These are phyloP conservation scores for Brachionus angularis DNA, from an alignment of 1,140 invertebrate genomes.

Conservation along the genomic window DNA sequence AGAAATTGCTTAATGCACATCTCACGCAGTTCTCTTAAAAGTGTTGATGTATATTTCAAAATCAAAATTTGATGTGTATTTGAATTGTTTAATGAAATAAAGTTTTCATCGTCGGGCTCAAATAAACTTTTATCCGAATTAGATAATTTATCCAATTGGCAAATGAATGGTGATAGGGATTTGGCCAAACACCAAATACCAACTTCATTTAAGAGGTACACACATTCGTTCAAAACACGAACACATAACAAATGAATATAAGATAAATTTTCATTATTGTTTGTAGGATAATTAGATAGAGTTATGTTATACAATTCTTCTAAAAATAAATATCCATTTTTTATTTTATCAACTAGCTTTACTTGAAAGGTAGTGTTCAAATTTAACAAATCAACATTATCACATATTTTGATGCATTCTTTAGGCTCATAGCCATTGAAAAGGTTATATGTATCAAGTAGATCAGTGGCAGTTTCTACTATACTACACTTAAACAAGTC, in stretches of 20 bases:
- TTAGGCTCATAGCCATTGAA: constrained; percentile 16
- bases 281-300: not conserved
- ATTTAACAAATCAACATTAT: not conserved
- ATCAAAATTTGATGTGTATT: not conserved
- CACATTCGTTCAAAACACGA: constrained; percentile 39
- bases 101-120: not conserved
- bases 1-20: constrained; percentile 68
- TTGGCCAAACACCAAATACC: constrained; percentile 37
- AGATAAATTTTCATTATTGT: not conserved
- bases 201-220: constrained; percentile 14
- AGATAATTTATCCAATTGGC: constrained; percentile 26
- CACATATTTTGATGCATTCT: constrained; percentile 8
- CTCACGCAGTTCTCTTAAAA: constrained; percentile 49
- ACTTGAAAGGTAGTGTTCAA: not conserved
- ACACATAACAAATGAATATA: constrained; percentile 22
- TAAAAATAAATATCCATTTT: constrained; percentile 7
- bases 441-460: constrained; percentile 10
- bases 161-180: constrained; percentile 28
- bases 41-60: constrained; percentile 5
- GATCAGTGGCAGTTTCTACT: constrained; percentile 39
- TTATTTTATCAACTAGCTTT: constrained; percentile 13
- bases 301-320: constrained; percentile 20
- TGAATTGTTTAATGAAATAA: not conserved
- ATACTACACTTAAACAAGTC: not conserved
- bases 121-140: not conserved